phyloP scores from a whole-genome alignment of 2,113 vertebrate species.

The Drymodes brunneopygia region DNA sequence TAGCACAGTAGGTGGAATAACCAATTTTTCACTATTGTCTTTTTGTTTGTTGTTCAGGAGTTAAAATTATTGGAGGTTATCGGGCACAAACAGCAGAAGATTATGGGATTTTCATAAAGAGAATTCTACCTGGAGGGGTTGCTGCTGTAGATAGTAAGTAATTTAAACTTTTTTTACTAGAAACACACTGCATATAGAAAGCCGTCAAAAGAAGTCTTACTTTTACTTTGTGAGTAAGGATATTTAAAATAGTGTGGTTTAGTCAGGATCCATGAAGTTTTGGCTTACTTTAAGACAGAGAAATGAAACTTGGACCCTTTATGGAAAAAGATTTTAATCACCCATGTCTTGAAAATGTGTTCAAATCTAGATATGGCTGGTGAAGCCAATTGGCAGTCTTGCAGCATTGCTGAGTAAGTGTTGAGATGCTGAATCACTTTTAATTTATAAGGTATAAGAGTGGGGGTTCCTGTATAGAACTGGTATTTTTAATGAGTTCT shows the following conservation, averaged over 20 bases:
- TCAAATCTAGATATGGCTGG: not conserved
- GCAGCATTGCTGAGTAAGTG: not conserved
- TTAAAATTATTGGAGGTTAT: constrained; percentile 86
- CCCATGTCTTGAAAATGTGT: not conserved
- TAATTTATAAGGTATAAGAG: not conserved
- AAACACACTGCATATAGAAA: not conserved
- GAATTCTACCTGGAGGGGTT: constrained; percentile 77
- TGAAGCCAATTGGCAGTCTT: not conserved
- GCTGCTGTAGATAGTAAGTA: constrained; percentile 79
- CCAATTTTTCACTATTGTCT: not conserved
- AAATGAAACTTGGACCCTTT: not conserved
- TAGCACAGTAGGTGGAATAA: not conserved
- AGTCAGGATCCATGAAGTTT: not conserved
- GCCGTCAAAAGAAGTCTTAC: not conserved
- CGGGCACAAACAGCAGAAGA: constrained; percentile 79
- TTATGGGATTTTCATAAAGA: constrained; percentile 85
- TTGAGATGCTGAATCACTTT: not conserved
- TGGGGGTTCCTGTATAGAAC: not conserved
- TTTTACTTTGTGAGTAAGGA: not conserved
- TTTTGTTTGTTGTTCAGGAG: constrained; percentile 66
- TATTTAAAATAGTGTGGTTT: not conserved
- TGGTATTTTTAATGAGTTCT: not conserved
- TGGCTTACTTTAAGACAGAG: not conserved
- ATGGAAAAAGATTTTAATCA: not conserved
- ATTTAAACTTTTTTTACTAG: not conserved